Evolutionary conservation across 1,140 invertebrate genomes (phyloP).

Genomic region (Lordiphosa collinella): DNA sequence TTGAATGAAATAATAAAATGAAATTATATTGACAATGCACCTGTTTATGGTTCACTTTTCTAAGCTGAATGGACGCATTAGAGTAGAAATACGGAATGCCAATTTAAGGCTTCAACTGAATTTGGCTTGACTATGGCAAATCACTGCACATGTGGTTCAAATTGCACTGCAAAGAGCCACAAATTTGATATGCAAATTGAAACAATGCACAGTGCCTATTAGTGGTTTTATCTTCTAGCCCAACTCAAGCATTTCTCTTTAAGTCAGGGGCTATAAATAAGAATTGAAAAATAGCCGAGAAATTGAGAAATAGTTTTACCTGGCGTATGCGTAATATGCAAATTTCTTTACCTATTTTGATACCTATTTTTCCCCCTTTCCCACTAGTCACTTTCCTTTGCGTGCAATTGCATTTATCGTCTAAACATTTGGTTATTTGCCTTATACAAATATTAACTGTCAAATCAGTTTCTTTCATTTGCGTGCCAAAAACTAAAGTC

Average conservation of each 20-base stretch:
- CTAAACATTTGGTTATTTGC: constrained; percentile 22
- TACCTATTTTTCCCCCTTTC: too few species aligned
- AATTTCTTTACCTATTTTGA: too few species aligned
- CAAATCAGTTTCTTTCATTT: constrained; percentile 1
- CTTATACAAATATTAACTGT: constrained; percentile 14
- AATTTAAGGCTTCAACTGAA: too few species aligned
- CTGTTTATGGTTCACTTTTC: too few species aligned
- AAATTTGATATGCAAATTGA: constrained; percentile 54
- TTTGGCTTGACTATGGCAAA: too few species aligned
- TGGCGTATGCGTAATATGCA: constrained; percentile 36
- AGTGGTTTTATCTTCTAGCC: not conserved
- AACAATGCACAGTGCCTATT: constrained; percentile 5
- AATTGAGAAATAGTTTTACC: not conserved
- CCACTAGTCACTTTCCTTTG: constrained; percentile 13
- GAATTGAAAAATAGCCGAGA: constrained; percentile 4
- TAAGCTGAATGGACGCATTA: too few species aligned
- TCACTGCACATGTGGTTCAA: too few species aligned
- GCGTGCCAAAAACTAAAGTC: constrained; percentile 43
- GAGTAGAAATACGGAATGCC: too few species aligned
- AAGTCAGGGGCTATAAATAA: too few species aligned
- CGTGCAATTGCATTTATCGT: constrained; percentile 28
- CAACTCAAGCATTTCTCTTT: too few species aligned
- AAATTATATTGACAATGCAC: too few species aligned
- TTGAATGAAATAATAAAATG: too few species aligned
- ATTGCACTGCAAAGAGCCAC: not conserved